These are phyloP conservation scores for Nebria brevicollis DNA, from an alignment of 2,888 invertebrate species.

Conservation along the genomic window DNA sequence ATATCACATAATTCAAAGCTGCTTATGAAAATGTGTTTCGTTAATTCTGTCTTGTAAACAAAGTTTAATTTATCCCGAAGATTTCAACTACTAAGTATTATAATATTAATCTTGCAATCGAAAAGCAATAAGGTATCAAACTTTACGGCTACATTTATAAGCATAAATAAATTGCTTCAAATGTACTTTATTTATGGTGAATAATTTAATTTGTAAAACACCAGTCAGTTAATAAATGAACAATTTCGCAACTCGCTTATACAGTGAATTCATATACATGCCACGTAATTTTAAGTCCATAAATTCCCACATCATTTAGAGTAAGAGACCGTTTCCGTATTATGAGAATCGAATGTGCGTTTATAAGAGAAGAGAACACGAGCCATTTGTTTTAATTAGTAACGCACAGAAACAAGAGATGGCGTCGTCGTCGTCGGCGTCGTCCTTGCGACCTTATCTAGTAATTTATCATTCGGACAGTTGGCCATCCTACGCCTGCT, in stretches of 20 bases:
- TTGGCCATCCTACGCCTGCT: background rate
- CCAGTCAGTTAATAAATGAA: background rate
- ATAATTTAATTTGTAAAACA: background rate
- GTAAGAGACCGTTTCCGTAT: background rate
- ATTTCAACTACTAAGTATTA: too few species aligned
- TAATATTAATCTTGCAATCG: too few species aligned
- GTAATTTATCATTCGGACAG: conserved; percentile 12
- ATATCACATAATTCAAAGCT: too few species aligned
- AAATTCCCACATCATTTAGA: conserved; percentile 1
- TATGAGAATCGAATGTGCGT: conserved; percentile 6
- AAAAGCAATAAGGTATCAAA: too few species aligned
- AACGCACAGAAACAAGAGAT: conserved; percentile 45
- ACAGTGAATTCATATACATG: background rate
- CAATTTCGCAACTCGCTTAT: background rate
- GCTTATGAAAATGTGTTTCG: too few species aligned
- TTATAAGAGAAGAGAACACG: conserved; percentile 3
- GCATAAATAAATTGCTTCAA: too few species aligned
- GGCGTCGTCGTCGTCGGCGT: background rate
- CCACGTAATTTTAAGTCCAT: background rate
- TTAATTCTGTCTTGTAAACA: too few species aligned
- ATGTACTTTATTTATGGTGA: background rate
- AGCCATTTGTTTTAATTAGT: conserved; percentile 45
- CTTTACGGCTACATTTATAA: too few species aligned
- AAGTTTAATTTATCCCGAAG: too few species aligned
- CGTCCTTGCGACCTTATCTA: conserved; percentile 11